Conservation (phyloP, 2,113 vertebrate species). For the Fulica atra region DNA sequence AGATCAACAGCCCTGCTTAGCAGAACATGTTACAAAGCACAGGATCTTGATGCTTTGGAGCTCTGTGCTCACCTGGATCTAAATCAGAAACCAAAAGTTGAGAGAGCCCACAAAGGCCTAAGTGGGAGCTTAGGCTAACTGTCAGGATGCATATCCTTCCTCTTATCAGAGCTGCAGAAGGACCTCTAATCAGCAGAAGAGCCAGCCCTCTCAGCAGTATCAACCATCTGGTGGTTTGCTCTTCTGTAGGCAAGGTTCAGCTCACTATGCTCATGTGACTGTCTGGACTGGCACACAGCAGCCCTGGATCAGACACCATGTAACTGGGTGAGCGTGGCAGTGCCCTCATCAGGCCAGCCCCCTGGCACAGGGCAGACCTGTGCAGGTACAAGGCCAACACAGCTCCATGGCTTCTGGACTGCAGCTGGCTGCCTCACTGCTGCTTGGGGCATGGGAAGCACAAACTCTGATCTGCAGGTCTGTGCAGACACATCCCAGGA, state of each 20-base stretch:
- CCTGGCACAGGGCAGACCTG: background rate
- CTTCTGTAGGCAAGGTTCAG: background rate
- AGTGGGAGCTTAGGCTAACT: background rate
- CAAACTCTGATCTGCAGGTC: background rate
- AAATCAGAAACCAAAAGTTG: background rate
- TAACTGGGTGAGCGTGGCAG: background rate
- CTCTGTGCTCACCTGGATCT: background rate
- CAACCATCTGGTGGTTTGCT: background rate
- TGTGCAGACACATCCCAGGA: background rate
- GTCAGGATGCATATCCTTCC: background rate
- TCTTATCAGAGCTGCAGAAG: background rate
- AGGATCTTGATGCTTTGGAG: background rate
- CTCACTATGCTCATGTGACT: fast-evolving
- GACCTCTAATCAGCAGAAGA: background rate
- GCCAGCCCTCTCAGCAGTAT: background rate
- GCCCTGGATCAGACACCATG: background rate
- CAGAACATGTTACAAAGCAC: background rate
- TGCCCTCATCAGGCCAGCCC: background rate
- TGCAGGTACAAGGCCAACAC: background rate
- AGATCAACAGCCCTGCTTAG: background rate
- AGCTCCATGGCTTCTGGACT: background rate
- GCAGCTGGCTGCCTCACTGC: background rate
- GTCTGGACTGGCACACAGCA: background rate
- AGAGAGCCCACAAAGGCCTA: background rate
- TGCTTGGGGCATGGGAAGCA: background rate